A percentile compares a stretch with the other conserved stretches of the same genome.
Conservation (phyloP, 2,888 invertebrate species). For the Drosophila vallismaia region DNA sequence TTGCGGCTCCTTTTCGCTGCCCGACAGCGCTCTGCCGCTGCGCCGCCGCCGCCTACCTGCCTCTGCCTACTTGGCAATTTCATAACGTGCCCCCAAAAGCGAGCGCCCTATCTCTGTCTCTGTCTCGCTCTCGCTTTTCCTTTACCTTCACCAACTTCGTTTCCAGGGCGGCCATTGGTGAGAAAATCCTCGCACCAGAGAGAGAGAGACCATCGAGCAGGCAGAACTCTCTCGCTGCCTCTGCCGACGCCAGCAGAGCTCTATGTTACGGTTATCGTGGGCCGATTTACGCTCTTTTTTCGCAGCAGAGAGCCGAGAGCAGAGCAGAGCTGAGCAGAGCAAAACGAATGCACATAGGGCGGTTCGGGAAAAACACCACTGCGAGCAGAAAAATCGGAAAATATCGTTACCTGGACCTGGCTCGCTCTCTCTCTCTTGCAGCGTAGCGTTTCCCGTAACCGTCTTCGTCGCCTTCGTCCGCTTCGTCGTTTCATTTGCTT, state of each 20-base stretch:
- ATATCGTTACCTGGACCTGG: background rate
- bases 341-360: background rate
- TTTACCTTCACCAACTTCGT: conserved; percentile 61
- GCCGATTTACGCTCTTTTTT: background rate
- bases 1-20: conserved; percentile 56
- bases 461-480: conserved; percentile 67
- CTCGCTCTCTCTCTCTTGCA: background rate
- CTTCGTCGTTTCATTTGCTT: conserved; percentile 79
- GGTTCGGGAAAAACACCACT: conserved; percentile 2
- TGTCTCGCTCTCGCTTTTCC: conserved; percentile 30
- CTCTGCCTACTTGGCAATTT: conserved; percentile 59
- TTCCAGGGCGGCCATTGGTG: conserved; percentile 63
- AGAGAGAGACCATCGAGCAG: conserved; percentile 35
- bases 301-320: background rate
- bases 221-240: background rate
- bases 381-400: conserved; percentile 1
- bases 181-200: conserved; percentile 12
- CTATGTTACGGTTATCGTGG: conserved; percentile 19
- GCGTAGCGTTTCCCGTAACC: background rate
- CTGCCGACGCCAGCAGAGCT: conserved; percentile 51
- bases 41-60: conserved; percentile 50
- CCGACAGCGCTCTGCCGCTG: conserved; percentile 35
- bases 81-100: conserved; percentile 70
- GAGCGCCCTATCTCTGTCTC: conserved; percentile 35
- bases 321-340: background rate